Percentiles rank a stretch among this genome's conserved stretches.
Evolutionary conservation across 2,113 vertebrate genomes (phyloP).

Genomic region (Oreotrochilus melanogaster): DNA sequence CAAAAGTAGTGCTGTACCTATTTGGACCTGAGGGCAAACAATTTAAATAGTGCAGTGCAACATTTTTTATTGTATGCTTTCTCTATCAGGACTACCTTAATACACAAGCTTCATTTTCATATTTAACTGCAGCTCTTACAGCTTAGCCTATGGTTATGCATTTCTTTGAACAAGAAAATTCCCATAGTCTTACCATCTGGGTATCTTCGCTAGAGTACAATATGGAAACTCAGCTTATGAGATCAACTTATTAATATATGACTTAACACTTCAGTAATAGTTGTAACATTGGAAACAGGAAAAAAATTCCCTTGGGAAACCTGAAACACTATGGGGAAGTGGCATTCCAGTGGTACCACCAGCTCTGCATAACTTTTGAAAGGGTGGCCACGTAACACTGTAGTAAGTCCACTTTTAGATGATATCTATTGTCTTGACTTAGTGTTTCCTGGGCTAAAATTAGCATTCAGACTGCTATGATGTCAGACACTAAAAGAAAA

Average conservation of each 20-base stretch:
- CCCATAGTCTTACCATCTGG: neutral
- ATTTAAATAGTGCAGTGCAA: neutral
- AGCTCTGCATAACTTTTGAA: neutral
- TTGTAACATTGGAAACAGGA: neutral
- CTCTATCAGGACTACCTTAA: neutral
- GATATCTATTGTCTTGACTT: neutral
- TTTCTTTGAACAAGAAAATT: neutral
- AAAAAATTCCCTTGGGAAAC: neutral
- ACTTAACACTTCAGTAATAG: neutral
- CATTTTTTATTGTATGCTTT: neutral
- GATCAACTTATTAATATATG: neutral
- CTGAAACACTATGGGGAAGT: neutral
- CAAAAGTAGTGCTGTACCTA: neutral
- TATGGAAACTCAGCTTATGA: neutral
- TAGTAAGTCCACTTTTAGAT: neutral
- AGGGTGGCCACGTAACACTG: neutral
- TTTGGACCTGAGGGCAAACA: accelerated
- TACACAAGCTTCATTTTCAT: neutral
- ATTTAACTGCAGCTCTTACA: neutral
- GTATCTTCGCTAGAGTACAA: neutral
- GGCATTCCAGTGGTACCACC: neutral
- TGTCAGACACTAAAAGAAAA: neutral
- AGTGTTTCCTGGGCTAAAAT: neutral
- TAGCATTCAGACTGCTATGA: neutral
- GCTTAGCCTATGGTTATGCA: neutral